Base-by-base conservation (phyloP, 1,140 invertebrate species). In the Glossosoma conforme region DNA sequence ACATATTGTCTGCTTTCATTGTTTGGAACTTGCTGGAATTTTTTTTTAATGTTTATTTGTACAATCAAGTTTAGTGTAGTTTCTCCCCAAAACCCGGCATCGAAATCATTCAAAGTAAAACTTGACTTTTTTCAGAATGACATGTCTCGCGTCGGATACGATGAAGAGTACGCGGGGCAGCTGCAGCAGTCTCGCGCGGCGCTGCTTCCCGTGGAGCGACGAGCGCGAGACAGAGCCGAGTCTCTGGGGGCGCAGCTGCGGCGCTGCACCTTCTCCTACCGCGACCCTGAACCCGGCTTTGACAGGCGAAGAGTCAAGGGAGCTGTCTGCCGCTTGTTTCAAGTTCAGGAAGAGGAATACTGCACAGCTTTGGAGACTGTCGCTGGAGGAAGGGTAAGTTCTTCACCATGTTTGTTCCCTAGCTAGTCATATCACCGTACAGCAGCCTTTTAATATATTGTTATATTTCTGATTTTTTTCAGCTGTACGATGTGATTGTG, bases 401-500 rank as follows among this genome's bases (percentile, higher is more conserved):
- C 20, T 18, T 11, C 35, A 20, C 14, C 14, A 2, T 0, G 13
- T 40, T 21, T 19, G n/a, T n/a, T n/a, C n/a, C 25, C n/a, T 6
- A 8, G 6, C 25, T 8, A 28, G n/a, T 28, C 25, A n/a, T 28
- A n/a, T 28, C 25, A 28, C 6, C n/a, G 25, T 28, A n/a, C 6
- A 28, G 6, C 6, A 6, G n/a, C 25, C n/a, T 8, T 8, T 28
- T 28, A 6, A 28, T 28, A n/a, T 28, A 28, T 6, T 28, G 25
- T 8, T 28, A 28, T 8, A 28, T 28, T 28, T 28, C n/a, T 28
- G 25, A n/a, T n/a, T 28, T 28, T n/a, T 76, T 71, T 8, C 65
- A 93, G 88, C 66, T 97, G 10, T 96, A 86, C 66, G 93, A 95
- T 74, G 83, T 96, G 24, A 85, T 97, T 33, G 91, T 96, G 8